These are phyloP conservation scores for Nomia melanderi DNA, from an alignment of 1,140 invertebrate species.

Conservation along the genomic window DNA sequence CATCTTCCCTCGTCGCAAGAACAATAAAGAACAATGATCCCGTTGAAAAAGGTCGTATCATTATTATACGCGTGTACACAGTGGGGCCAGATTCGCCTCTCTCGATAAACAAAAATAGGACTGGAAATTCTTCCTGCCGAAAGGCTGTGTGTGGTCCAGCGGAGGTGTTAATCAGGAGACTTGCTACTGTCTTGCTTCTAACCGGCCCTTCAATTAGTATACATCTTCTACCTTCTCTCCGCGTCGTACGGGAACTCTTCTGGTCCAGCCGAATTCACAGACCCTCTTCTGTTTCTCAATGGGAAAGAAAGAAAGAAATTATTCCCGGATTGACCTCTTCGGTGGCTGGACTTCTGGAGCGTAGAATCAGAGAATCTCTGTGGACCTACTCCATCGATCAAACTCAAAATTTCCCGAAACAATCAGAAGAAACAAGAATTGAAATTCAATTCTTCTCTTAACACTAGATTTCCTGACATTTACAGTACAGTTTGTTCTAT, in stretches of 20 bases:
- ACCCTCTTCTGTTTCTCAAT: not conserved
- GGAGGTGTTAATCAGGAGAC: constrained; percentile 78
- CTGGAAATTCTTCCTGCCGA: constrained; percentile 47
- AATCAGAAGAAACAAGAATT: no score
- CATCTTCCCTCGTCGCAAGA: not conserved
- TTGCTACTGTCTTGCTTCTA: constrained; percentile 77
- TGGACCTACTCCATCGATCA: not conserved
- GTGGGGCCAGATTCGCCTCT: not conserved
- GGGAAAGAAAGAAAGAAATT: not conserved
- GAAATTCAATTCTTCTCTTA: no score
- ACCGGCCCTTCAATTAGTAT: constrained; percentile 80
- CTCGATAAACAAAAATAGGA: constrained; percentile 44
- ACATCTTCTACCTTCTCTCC: constrained; percentile 56
- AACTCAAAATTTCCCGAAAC: not conserved
- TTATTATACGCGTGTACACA: constrained; percentile 15
- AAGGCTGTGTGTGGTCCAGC: constrained; percentile 75
- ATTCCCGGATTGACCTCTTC: not conserved
- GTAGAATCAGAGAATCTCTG: not conserved
- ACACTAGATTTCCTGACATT: no score
- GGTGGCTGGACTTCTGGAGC: no score
- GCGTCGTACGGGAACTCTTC: constrained; percentile 14
- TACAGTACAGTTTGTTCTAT: no score
- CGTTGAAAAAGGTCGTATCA: not conserved
- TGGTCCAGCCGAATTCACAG: constrained; percentile 29
- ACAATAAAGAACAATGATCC: constrained; percentile 16